Base-by-base conservation (phyloP, 30 jellyfish, hydroid and myxozoan genomes). In the Aurelia aurita complex sp. Pacific region DNA sequence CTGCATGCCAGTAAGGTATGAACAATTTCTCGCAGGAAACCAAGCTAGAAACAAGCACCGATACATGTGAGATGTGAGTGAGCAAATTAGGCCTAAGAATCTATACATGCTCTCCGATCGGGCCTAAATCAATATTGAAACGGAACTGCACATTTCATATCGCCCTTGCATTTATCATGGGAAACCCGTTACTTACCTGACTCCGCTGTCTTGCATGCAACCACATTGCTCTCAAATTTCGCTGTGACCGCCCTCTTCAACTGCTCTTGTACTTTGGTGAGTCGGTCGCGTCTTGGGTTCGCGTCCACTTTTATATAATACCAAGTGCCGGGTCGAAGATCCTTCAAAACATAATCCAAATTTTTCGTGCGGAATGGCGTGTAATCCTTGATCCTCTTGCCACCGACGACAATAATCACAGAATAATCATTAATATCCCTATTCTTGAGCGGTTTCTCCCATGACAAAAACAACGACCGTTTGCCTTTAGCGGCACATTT, bases 251-350 rank as follows among this genome's bases (percentile, higher is more conserved):
- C 54, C 77, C 87, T 40, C 72, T 72, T 79, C 50, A 69, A 67
- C 14, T 69, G 57, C 63, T 66, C 64, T 29, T 80, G 17, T 0
- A 84, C 68, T 13, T 84, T 86, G 13, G 1, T 43, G 8, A 84
- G 50, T 23, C 93, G 64, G 35, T 64, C 54, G 40, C 65, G 77
- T 50, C 67, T 84, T 60, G 93, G 82, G n/a, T 66, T 66, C 50
- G 96, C 96, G 18, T 71, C 63, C 66, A 87, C 87, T 32, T 80
- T 78, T 2, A 72, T 43, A 66, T 87, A 87, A 64, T 87, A 87
- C 96, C 96, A 87, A 3, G 90, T 77, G 32, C 96, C 96, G 75
- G 51, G 90, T 64, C 72, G 33, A 57, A 87, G 76, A 69, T 87
- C 54, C 59, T 60, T 61, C 67, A 87, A 23, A 73, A 87, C 59